These are phyloP conservation scores for Chrysomela aeneicollis DNA, from an alignment of 2,888 invertebrate genomes.

Conservation along the genomic window DNA sequence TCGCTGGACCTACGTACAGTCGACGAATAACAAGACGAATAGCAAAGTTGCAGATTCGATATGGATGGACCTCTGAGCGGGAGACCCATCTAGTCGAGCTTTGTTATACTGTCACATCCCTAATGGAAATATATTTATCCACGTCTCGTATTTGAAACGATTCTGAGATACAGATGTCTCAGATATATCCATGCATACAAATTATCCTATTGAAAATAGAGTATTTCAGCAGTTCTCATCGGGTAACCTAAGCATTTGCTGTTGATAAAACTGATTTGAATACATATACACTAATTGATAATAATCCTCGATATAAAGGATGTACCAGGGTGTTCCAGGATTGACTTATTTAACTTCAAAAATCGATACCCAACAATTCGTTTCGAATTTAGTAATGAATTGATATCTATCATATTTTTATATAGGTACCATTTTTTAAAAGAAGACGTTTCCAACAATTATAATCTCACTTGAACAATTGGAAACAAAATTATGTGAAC, in stretches of 20 bases:
- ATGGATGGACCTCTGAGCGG: neutral
- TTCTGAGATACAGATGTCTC: neutral
- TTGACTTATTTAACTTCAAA: too few relatives aligned
- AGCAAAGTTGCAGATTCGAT: neutral
- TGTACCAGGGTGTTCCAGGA: too few relatives aligned
- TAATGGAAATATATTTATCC: conserved; percentile 20
- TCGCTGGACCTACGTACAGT: neutral
- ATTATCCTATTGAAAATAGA: neutral
- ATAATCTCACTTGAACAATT: too few relatives aligned
- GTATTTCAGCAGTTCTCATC: neutral
- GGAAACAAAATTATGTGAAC: too few relatives aligned
- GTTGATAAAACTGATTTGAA: too few relatives aligned
- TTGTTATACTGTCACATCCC: conserved; percentile 17
- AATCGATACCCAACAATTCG: too few relatives aligned
- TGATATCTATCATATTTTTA: too few relatives aligned
- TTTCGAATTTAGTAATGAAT: too few relatives aligned
- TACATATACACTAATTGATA: too few relatives aligned
- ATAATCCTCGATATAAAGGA: too few relatives aligned
- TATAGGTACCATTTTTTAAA: too few relatives aligned
- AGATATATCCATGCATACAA: neutral
- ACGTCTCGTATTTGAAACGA: conserved; percentile 2
- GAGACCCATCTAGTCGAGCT: conserved; percentile 15
- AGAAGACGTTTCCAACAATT: too few relatives aligned
- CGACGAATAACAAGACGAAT: neutral
- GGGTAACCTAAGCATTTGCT: neutral